Evolutionary conservation across 1,140 invertebrate species (phyloP), one percentile per base, ranked within the genome.

Genomic region (Chrysopa pallens): DNA sequence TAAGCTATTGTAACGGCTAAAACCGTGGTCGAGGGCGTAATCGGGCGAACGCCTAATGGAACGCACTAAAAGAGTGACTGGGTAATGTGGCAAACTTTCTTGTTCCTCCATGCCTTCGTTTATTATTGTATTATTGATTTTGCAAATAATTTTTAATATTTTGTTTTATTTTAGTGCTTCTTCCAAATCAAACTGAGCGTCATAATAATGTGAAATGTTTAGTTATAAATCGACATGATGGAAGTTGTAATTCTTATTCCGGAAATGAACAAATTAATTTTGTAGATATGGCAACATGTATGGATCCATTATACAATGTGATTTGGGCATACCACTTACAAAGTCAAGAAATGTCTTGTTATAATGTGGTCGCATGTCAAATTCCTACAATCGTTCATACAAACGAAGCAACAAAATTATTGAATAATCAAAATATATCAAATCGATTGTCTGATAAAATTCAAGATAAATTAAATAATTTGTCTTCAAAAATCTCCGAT

Each of bases 261-360:
- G 77, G 76, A 2, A 60, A 63, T 12, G 80, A 87, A 50, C 86
- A 91, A 59, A 76, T 81, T 1, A 76, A 84, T 56, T 81, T 90
- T 44, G 73, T 68, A 36, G 73, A 79, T 45, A 76, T 74, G 38
- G 72, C 78, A 33, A 73, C 81, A 0, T 87, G 81, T 54, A 65
- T 95, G 45, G 91, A 97, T 69, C 86, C 89, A n/a, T 61, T 80
- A 11, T 86, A 85, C 53, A 82, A 86, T 58, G 76, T 86, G 6
- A 66, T 90, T 4, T 88, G 84, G 84, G 83, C 84, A 41, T 89
- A 82, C 51, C 76, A 80, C 59, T 72, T 77, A 0, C 56, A 68
- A 8, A 77, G 66, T 46, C 72, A 76, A 41, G 76, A 84, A 51
- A 70, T 91, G 48, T 73, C 72, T 38, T 84, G 84, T 46, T 87